A percentile compares a stretch with the other conserved stretches of the same genome.
These are phyloP conservation scores for Psylliodes chrysocephalus DNA, from an alignment of 2,888 invertebrate species.

Conservation along the genomic window DNA sequence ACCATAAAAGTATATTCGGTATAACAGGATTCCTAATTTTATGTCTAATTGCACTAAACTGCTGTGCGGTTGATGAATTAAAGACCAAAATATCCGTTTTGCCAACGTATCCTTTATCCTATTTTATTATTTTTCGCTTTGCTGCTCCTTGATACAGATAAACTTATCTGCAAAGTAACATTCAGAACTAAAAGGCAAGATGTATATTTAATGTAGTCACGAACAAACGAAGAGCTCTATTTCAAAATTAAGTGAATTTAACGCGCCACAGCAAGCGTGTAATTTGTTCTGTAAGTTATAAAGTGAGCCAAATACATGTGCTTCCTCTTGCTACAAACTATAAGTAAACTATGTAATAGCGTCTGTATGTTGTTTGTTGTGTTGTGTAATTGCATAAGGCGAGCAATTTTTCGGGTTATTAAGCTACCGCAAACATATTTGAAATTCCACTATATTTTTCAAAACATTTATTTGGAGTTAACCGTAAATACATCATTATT, in stretches of 20 bases:
- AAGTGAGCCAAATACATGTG: conserved; percentile 15
- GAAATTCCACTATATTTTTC: too few relatives aligned
- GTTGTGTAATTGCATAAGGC: background rate
- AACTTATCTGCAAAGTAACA: conserved; percentile 16
- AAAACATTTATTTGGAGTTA: too few relatives aligned
- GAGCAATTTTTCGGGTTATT: too few relatives aligned
- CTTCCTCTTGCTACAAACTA: conserved; percentile 13
- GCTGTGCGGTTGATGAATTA: too few relatives aligned
- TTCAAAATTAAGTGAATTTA: conserved; percentile 29
- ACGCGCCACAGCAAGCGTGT: conserved; percentile 19
- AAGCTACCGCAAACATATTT: too few relatives aligned
- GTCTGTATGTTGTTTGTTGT: background rate
- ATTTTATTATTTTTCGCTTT: background rate
- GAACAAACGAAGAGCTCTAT: conserved; percentile 25
- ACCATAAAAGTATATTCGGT: too few relatives aligned
- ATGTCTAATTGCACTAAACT: too few relatives aligned
- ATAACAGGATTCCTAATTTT: too few relatives aligned
- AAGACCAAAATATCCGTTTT: too few relatives aligned
- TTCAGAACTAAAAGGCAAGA: conserved; percentile 18
- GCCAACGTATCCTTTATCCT: too few relatives aligned
- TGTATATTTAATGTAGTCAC: conserved; percentile 28
- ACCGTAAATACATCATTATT: too few relatives aligned
- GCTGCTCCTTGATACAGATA: background rate
- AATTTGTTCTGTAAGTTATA: conserved; percentile 22
- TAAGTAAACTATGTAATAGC: conserved; percentile 16